phyloP scores from a whole-genome alignment of 2,797 vertebrate species.

The Ispidina lecontei region DNA sequence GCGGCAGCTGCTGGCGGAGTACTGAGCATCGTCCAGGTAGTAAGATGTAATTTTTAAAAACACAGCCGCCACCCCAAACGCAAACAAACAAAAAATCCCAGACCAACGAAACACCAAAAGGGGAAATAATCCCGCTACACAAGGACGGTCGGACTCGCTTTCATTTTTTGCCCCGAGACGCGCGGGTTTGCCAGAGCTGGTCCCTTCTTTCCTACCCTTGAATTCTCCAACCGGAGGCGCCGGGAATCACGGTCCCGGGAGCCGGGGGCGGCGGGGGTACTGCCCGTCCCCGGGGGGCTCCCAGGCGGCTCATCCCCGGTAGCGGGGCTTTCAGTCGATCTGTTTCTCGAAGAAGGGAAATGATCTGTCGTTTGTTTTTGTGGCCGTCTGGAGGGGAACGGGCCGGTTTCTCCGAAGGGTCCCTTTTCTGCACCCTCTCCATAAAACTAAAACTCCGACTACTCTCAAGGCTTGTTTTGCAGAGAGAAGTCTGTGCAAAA shows the following conservation, averaged over 20 bases:
- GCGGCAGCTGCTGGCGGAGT: not conserved
- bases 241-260: not conserved
- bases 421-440: not conserved
- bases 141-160: not conserved
- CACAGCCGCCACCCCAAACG: not conserved
- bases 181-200: not conserved
- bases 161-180: not conserved
- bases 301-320: not conserved
- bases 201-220: not conserved
- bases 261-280: not conserved
- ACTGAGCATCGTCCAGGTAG: not conserved
- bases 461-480: not conserved
- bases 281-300: not conserved
- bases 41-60: not conserved
- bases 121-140: rapidly evolving
- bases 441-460: not conserved
- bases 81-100: not conserved
- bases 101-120: rapidly evolving
- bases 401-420: not conserved
- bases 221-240: not conserved
- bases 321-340: rapidly evolving
- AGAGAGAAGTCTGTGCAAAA: not conserved
- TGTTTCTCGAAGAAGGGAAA: rapidly evolving
- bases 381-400: not conserved
- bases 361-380: not conserved